These are phyloP conservation scores for Nyctibius bracteatus DNA, from an alignment of 2,113 vertebrate genomes.

Conservation along the genomic window DNA sequence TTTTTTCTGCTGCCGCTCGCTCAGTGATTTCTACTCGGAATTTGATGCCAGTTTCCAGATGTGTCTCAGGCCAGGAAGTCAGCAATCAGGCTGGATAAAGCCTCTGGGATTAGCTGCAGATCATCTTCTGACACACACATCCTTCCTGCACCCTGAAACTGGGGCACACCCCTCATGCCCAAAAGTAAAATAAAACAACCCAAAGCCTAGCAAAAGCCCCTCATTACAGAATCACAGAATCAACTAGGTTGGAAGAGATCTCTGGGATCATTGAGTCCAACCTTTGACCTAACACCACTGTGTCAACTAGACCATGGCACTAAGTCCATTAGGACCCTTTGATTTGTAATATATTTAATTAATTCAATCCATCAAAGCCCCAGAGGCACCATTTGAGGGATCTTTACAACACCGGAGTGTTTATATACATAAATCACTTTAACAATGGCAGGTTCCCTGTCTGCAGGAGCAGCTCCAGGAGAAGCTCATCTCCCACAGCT, in stretches of 20 bases:
- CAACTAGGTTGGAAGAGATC: no score
- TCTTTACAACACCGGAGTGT: not conserved
- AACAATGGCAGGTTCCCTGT: not conserved
- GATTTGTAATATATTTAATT: not conserved
- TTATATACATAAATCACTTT: not conserved
- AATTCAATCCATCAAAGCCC: not conserved
- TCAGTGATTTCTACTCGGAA: conserved; percentile 34
- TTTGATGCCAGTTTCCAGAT: conserved; percentile 45
- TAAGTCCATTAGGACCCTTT: not conserved
- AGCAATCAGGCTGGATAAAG: conserved; percentile 77
- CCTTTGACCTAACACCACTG: no score
- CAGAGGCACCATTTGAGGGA: not conserved
- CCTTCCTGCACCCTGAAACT: conserved; percentile 47
- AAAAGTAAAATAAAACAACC: conserved; percentile 10
- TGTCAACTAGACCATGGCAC: no score
- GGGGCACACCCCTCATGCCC: conserved; percentile 15
- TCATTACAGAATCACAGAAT: no score
- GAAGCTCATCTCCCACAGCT: not conserved
- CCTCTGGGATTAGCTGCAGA: conserved; percentile 35
- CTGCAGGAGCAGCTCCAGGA: not conserved
- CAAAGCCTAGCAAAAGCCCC: not conserved
- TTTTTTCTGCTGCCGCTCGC: not conserved
- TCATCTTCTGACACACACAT: conserved; percentile 50
- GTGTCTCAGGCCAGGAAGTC: conserved; percentile 73
- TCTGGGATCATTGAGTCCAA: no score